Conservation (phyloP, 1,140 invertebrate genomes). For the Apis florea region DNA sequence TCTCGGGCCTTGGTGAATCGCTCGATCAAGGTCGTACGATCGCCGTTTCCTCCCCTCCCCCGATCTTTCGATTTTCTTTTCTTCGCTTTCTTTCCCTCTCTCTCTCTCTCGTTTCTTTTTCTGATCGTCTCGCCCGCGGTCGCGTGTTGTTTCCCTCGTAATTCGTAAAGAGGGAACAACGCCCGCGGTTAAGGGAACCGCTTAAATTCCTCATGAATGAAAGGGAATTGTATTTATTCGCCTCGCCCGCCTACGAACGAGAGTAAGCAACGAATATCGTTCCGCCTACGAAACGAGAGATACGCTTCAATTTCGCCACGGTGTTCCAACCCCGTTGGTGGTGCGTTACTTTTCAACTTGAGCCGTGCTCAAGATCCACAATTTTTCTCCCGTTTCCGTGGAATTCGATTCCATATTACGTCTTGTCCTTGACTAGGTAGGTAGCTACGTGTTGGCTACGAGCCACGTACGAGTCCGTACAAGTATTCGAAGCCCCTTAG, state of each 20-base stretch:
- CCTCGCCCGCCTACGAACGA: not conserved
- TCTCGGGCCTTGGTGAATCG: constrained; percentile 14
- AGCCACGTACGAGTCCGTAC: constrained; percentile 44
- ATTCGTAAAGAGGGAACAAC: constrained; percentile 20
- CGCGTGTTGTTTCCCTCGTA: constrained; percentile 12
- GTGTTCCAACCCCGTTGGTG: not conserved
- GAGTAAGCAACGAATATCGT: constrained; percentile 9
- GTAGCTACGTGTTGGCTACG: constrained; percentile 16
- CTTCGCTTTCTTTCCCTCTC: not conserved
- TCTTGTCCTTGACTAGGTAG: constrained; percentile 22
- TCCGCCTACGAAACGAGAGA: constrained; percentile 16
- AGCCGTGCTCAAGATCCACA: not conserved
- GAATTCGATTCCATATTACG: constrained; percentile 43
- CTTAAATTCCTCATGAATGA: constrained; percentile 30
- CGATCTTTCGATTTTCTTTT: not conserved
- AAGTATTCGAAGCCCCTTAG: constrained; percentile 33
- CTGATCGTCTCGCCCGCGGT: not conserved
- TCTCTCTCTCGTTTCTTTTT: not conserved
- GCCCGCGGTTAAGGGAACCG: constrained; percentile 22
- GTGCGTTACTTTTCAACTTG: constrained; percentile 26
- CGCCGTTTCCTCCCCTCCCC: not conserved
- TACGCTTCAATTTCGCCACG: constrained; percentile 21
- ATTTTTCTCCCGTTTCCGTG: constrained; percentile 6
- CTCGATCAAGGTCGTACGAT: constrained; percentile 27
- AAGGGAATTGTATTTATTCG: constrained; percentile 14